Base-by-base conservation (phyloP, 1,140 invertebrate genomes). In the Brachionus sp. region DNA sequence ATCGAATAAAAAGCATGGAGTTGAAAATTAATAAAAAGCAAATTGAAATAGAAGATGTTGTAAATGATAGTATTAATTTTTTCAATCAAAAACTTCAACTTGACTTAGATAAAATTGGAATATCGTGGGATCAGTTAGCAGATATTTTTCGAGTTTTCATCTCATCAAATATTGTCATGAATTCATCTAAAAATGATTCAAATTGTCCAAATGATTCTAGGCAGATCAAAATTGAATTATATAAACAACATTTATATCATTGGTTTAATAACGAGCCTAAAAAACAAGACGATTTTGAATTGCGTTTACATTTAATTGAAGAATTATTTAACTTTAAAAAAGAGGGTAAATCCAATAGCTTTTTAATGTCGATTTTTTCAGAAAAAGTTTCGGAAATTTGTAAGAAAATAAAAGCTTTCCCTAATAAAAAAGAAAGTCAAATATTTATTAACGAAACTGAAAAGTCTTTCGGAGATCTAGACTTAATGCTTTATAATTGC, bases 1-100 rank as follows among this genome's bases (percentile, higher is more conserved):
- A 70, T 44, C 66, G 66, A 39, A 70, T 70, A 12, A 70, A 70
- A 70, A 70, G 37, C n/a, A 19, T 70, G 0, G 66, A 70, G n/a
- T 1, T 39, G 0, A 70, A 16, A 4, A 70, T 70, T 9, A 33
- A 70, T 23, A n/a, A 42, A 33, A 70, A 70, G 9, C 66, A 70
- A 42, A 19, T 70, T n/a, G n/a, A 39, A 5, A 39, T 70, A 35
- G 66, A 70, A 39, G 66, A 70, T 10, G 0, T 70, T 19, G 5
- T 37, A 6, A 39, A 70, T 39, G 66, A 70, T 5, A 70, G 39
- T 70, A 19, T 37, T 1, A 39, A 70, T 39, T 70, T 42, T 39
- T 70, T 70, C 9, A 70, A 70, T 39, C 37, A 70, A 39, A 70
- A 39, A 19, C 6, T 70, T 70, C 66, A 70, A 39, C 37, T 70